phyloP scores from a whole-genome alignment of 2,888 invertebrate genomes.

The Troides aeacus region DNA sequence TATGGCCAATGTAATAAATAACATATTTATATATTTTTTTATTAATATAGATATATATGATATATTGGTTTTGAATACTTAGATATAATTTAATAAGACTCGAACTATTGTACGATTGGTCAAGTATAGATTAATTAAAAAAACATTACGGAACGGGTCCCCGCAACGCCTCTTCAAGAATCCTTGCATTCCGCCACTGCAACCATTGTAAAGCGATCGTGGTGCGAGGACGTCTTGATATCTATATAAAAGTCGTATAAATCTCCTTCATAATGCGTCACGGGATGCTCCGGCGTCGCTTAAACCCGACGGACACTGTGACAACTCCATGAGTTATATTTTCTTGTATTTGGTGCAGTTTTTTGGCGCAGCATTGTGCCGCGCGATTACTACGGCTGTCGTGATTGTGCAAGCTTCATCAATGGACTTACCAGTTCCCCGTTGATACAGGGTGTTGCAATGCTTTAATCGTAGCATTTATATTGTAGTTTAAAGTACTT shows the following conservation, averaged over 20 bases:
- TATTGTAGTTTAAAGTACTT: too few species aligned
- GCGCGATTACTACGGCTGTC: conserved; percentile 72
- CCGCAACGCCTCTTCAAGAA: conserved; percentile 38
- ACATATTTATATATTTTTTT: too few species aligned
- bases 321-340: conserved; percentile 57
- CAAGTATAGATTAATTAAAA: conserved; percentile 27
- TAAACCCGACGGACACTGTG: conserved; percentile 51
- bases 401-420: conserved; percentile 44
- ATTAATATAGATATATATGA: too few species aligned
- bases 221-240: conserved; percentile 41
- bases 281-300: conserved; percentile 47
- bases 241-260: conserved; percentile 69
- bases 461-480: conserved; percentile 3
- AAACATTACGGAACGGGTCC: conserved; percentile 35
- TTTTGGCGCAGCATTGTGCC: conserved; percentile 51
- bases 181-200: conserved; percentile 17
- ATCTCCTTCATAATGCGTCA: conserved; percentile 52
- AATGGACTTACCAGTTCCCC: conserved; percentile 43
- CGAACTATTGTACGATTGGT: too few species aligned
- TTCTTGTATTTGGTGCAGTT: conserved; percentile 42
- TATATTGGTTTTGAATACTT: too few species aligned
- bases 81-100: too few species aligned
- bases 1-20: too few species aligned
- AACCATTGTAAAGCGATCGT: conserved; percentile 2
- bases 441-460: conserved; percentile 43